Percentiles rank a stretch among this genome's conserved stretches.
Evolutionary conservation across 2,888 invertebrate genomes (phyloP).

Genomic region (Carpatolechia fugitivella): DNA sequence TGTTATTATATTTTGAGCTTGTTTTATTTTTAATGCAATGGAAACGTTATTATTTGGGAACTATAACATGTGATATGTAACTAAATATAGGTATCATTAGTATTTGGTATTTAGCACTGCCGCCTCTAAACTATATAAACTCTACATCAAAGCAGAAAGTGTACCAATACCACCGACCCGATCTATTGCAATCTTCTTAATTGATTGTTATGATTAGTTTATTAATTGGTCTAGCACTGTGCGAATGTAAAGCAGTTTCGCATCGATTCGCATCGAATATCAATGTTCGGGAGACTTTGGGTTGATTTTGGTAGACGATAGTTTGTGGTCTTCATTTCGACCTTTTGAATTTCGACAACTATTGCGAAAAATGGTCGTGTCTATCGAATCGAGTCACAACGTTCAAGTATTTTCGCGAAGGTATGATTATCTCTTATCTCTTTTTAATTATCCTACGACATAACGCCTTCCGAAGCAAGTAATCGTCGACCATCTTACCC

Average conservation of each 20-base stretch:
- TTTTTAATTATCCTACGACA: no score
- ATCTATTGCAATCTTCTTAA: slow-evolving; percentile 58
- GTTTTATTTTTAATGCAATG: no score
- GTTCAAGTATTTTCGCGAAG: no score
- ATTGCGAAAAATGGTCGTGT: no score
- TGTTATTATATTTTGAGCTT: no score
- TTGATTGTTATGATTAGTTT: slow-evolving; percentile 62
- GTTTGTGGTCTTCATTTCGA: background rate
- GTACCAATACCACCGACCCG: slow-evolving; percentile 33
- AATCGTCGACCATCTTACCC: no score
- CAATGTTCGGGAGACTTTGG: background rate
- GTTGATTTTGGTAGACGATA: background rate
- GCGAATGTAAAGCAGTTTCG: slow-evolving; percentile 18
- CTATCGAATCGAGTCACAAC: no score
- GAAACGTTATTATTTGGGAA: background rate
- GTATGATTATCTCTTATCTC: no score
- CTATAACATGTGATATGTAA: no score
- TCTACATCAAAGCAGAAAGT: slow-evolving; percentile 44
- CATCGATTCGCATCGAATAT: background rate
- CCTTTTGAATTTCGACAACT: no score
- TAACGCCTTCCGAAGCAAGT: no score
- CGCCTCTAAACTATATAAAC: slow-evolving; percentile 22
- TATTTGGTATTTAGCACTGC: background rate
- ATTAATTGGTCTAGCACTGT: slow-evolving; percentile 46
- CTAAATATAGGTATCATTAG: no score